Evolutionary conservation across 1,140 invertebrate genomes (phyloP).

Genomic region (Drosophila dunni): DNA sequence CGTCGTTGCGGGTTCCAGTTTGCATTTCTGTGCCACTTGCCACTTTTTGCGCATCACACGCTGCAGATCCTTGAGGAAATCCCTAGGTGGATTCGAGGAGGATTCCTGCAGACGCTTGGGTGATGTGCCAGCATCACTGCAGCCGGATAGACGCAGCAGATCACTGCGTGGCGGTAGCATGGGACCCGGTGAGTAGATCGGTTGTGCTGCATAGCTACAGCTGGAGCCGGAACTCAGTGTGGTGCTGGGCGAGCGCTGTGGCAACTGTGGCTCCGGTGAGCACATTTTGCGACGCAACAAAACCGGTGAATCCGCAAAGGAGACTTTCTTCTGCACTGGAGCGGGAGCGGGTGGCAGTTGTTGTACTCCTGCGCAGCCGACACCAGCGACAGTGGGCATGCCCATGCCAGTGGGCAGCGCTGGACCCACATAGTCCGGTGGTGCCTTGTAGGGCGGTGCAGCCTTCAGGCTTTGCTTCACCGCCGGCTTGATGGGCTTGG

Average conservation of each 20-base stretch:
- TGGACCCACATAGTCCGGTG: conserved; percentile 81
- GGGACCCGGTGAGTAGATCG: conserved; percentile 84
- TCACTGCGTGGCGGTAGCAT: conserved; percentile 90
- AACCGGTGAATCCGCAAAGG: conserved; percentile 83
- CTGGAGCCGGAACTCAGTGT: conserved; percentile 51
- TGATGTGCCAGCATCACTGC: conserved; percentile 82
- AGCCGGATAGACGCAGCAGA: conserved; percentile 86
- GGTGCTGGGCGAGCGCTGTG: conserved; percentile 56
- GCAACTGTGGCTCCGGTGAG: conserved; percentile 74
- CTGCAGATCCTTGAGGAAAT: conserved; percentile 94
- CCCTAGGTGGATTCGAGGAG: conserved; percentile 90
- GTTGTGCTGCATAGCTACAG: conserved; percentile 50
- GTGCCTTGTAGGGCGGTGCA: conserved; percentile 83
- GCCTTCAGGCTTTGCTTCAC: conserved; percentile 71
- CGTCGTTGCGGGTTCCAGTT: conserved; percentile 92
- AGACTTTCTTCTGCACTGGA: conserved; percentile 76
- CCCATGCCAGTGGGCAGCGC: background rate
- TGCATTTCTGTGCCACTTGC: conserved; percentile 96
- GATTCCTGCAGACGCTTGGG: conserved; percentile 91
- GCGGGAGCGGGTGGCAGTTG: conserved; percentile 55
- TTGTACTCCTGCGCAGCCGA: background rate
- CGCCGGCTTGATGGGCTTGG: conserved; percentile 79
- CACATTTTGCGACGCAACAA: conserved; percentile 82
- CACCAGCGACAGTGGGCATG: background rate
- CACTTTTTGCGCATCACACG: conserved; percentile 97